A percentile compares a stretch with the other conserved stretches of the same genome.
phyloP scores from a whole-genome alignment of 2,797 vertebrate species.

The Lacerta bilineata region DNA sequence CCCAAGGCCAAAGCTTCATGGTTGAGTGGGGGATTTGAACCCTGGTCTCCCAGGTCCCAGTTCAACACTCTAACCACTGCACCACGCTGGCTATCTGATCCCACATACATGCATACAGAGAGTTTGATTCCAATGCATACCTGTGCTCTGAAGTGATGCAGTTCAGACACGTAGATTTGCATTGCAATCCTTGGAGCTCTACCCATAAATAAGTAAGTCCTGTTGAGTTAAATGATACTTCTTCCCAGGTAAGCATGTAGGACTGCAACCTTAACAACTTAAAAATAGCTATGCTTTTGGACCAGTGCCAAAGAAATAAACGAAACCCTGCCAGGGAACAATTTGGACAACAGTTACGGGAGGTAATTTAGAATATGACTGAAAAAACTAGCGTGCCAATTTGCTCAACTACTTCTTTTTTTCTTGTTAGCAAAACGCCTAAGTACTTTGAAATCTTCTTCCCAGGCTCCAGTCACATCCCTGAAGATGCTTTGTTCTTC shows the following conservation, averaged over 20 bases:
- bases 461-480: neutral
- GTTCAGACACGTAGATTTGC: neutral
- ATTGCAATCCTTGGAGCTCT: neutral
- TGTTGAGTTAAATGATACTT: neutral
- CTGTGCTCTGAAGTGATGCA: neutral
- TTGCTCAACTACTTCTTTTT: neutral
- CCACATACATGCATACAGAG: neutral
- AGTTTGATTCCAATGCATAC: neutral
- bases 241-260: neutral
- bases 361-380: neutral
- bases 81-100: too few relatives aligned
- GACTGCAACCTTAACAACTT: neutral
- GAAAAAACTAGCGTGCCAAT: conserved; percentile 7
- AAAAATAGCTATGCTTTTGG: neutral
- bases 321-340: neutral
- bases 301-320: neutral
- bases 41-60: too few relatives aligned
- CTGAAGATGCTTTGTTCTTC: neutral
- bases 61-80: too few relatives aligned
- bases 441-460: conserved; percentile 11
- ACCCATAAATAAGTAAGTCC: neutral
- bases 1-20: too few relatives aligned
- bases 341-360: neutral
- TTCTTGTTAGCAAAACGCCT: neutral
- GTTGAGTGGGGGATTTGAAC: too few relatives aligned